Conservation (phyloP, 2,888 invertebrate species). For the Callimorpha dominula region DNA sequence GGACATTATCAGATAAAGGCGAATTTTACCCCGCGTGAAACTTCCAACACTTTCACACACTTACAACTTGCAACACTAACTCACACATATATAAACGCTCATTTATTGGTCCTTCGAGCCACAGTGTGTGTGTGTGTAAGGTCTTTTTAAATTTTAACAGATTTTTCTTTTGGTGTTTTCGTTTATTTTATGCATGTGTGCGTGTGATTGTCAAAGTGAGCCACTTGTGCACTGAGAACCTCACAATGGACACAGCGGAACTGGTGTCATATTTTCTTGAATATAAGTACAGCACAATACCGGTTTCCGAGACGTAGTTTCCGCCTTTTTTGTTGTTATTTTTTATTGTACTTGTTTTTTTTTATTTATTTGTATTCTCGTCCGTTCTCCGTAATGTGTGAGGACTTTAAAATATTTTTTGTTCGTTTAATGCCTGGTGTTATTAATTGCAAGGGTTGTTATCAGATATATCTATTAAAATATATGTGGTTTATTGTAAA, state of each 20-base stretch:
- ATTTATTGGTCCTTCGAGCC: slow-evolving; percentile 12
- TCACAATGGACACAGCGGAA: slow-evolving; percentile 59
- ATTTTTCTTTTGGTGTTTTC: slow-evolving; percentile 26
- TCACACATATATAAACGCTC: slow-evolving; percentile 20
- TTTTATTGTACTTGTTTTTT: slow-evolving; percentile 47
- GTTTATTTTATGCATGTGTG: slow-evolving; percentile 36
- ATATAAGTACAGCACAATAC: slow-evolving; percentile 64
- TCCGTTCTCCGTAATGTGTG: slow-evolving; percentile 20
- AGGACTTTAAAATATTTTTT: slow-evolving; percentile 20
- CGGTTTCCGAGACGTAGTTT: slow-evolving; percentile 61
- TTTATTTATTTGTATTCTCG: slow-evolving; percentile 36
- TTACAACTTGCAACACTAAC: slow-evolving; percentile 33
- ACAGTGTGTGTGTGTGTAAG: slow-evolving; percentile 22
- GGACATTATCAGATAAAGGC: slow-evolving; percentile 53
- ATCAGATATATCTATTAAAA: neutral
- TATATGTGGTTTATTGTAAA: neutral
- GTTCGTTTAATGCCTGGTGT: slow-evolving; percentile 15
- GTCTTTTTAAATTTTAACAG: slow-evolving; percentile 26
- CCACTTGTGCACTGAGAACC: slow-evolving; percentile 39
- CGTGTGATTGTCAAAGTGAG: slow-evolving; percentile 41
- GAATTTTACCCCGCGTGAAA: slow-evolving; percentile 43
- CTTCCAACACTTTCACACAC: slow-evolving; percentile 30
- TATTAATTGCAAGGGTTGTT: slow-evolving; percentile 12
- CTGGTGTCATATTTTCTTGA: slow-evolving; percentile 70
- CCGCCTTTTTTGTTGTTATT: slow-evolving; percentile 50